These are phyloP conservation scores for Rhinolophus sinicus DNA, from an alignment of 2,113 vertebrate genomes.

Conservation along the genomic window DNA sequence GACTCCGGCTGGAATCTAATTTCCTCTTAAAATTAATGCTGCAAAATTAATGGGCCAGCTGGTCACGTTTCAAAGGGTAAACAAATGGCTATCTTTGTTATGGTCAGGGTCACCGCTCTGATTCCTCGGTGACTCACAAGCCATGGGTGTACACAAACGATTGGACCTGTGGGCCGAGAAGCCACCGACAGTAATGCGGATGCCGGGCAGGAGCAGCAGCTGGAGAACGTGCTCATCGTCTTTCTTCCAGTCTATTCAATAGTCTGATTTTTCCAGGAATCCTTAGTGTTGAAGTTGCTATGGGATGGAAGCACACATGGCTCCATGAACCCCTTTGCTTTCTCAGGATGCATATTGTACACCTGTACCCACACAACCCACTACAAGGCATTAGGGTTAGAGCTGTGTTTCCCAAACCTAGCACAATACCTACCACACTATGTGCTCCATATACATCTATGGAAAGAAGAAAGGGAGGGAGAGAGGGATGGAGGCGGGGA, in stretches of 20 bases:
- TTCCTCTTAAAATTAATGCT: conserved; percentile 76
- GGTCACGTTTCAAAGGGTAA: conserved; percentile 64
- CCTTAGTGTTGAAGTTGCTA: neutral
- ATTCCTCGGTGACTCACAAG: conserved; percentile 62
- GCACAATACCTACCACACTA: neutral
- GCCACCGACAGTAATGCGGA: neutral
- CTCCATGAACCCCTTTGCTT: neutral
- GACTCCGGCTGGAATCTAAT: conserved; percentile 70
- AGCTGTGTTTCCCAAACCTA: neutral
- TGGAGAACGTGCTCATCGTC: rapidly evolving
- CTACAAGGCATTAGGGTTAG: rapidly evolving
- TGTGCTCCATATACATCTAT: rapidly evolving
- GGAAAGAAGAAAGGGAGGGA: neutral
- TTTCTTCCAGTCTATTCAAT: neutral
- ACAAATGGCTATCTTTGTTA: conserved; percentile 51
- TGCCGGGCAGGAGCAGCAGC: rapidly evolving
- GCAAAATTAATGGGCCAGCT: conserved; percentile 68
- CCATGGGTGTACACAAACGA: neutral
- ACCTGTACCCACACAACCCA: too few species aligned
- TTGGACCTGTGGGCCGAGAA: neutral
- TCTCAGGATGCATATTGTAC: rapidly evolving
- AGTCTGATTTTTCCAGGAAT: neutral
- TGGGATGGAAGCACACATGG: neutral
- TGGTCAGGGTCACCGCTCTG: conserved; percentile 40
- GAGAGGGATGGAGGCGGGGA: rapidly evolving